Evolutionary conservation across 2,113 vertebrate genomes (phyloP), one percentile per base, ranked within the genome.

Genomic region (Platichthys stellatus): DNA sequence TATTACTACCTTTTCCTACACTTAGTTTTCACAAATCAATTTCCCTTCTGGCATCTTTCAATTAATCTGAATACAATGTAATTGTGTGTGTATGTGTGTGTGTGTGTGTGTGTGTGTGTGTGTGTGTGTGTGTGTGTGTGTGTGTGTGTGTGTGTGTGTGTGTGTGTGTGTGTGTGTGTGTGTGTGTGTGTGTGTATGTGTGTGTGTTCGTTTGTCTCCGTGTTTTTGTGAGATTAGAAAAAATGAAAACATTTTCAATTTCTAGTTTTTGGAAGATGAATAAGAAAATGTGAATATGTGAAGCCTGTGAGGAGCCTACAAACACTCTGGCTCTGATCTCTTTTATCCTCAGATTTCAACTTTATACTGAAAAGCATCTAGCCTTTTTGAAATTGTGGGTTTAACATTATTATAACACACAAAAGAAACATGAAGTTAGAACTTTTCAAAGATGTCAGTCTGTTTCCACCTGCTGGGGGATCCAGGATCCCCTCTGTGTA

Each of bases 1-100:
- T 47, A 66, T 78, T 47, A 68, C 45, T 23, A 63, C 57, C 58
- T 43, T 43, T 23, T 63, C 23, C 14, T 70, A 21, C 72, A 80
- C 43, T 61, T 21, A 38, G 18, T 63, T 74, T 62, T 38, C 49
- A 57, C 10, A 69, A 72, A 78, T 82, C 58, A 51, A 68, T 88
- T 88, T 78, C 68, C 67, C 72, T 82, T 49, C 43, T 74, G 47
- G 66, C 63, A 72, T 63, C 31, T 83, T 83, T 77, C 54, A 70
- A 68, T 69, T 80, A 78, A 69, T 70, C 60, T 70, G 62, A 31
- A 45, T 12, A 20, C 53, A 20, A 24, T 61, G 23, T 40, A 1
- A 61, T 24, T 43, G 40, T 43, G 40, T 43, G 40, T 43, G 10
- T 43, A 11, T 43, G 40, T 38, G 35, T 38, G 35, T 35, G 35